Evolutionary conservation across 2,888 invertebrate species (phyloP).

Genomic region (Desoria tigrina): DNA sequence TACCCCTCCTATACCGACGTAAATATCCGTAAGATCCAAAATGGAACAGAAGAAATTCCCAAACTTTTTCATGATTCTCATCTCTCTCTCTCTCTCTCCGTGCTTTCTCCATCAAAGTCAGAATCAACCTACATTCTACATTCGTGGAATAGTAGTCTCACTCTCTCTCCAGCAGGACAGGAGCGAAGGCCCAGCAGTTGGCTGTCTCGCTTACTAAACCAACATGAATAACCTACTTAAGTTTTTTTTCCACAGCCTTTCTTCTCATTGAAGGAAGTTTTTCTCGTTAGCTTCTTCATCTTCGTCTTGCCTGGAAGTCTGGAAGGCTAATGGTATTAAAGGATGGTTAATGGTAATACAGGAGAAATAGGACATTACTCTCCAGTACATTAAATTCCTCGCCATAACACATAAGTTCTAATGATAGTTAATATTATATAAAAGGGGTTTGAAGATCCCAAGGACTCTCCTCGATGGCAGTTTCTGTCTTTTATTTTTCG

Average conservation of each 20-base stretch:
- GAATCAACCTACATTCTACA: no score
- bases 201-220: no score
- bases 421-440: constrained; percentile 9
- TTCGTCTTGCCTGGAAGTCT: background rate
- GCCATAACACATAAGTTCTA: constrained; percentile 11
- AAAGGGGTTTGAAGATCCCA: background rate
- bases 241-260: background rate
- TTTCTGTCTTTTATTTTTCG: background rate
- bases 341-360: background rate
- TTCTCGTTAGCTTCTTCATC: background rate
- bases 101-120: no score
- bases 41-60: background rate
- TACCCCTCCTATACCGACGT: no score
- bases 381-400: constrained; percentile 19
- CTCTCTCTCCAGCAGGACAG: no score
- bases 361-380: background rate
- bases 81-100: no score
- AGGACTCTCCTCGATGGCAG: background rate
- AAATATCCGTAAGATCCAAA: background rate
- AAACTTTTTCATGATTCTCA: constrained; percentile 2
- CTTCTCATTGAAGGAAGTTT: background rate
- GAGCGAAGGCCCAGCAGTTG: no score
- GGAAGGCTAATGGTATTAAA: constrained; percentile 18
- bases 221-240: background rate
- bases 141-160: no score